Evolutionary conservation across 2,888 invertebrate genomes (phyloP).

Genomic region (Fissipunctia ypsillon): DNA sequence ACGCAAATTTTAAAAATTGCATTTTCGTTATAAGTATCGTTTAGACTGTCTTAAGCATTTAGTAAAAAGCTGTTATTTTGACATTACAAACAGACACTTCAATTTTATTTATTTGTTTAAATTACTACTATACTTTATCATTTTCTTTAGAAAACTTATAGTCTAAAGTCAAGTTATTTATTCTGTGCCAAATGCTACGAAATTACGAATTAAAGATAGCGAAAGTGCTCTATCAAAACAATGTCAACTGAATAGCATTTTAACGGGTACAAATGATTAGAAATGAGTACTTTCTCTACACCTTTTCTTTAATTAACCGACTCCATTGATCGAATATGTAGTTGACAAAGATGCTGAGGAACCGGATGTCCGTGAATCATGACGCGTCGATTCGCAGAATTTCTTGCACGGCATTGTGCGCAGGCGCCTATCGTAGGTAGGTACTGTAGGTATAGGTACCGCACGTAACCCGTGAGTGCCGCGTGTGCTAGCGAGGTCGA

Average conservation of each 20-base stretch:
- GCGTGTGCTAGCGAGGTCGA: conserved; percentile 62
- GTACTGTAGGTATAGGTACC: conserved; percentile 40
- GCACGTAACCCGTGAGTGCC: conserved; percentile 61
- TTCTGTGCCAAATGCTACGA: conserved; percentile 18
- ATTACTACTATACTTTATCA: neutral
- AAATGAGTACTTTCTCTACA: conserved; percentile 53
- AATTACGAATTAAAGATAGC: neutral
- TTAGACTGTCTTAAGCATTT: no score
- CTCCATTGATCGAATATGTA: conserved; percentile 63
- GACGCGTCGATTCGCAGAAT: conserved; percentile 78
- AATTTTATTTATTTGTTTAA: no score
- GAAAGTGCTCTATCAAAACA: conserved; percentile 29
- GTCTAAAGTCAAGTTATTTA: conserved; percentile 1
- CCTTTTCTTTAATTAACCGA: conserved; percentile 56
- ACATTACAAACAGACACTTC: no score
- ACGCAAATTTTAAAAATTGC: no score
- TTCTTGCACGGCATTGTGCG: conserved; percentile 61
- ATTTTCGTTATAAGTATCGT: no score
- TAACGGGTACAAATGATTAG: conserved; percentile 17
- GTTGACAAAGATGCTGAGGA: conserved; percentile 76
- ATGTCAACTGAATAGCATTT: conserved; percentile 20
- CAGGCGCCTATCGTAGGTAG: conserved; percentile 64
- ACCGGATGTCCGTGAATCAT: conserved; percentile 82
- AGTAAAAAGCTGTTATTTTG: no score
- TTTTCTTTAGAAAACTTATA: neutral